Conservation (phyloP, 1,140 invertebrate genomes). For the Aporrectodea caliginosa region DNA sequence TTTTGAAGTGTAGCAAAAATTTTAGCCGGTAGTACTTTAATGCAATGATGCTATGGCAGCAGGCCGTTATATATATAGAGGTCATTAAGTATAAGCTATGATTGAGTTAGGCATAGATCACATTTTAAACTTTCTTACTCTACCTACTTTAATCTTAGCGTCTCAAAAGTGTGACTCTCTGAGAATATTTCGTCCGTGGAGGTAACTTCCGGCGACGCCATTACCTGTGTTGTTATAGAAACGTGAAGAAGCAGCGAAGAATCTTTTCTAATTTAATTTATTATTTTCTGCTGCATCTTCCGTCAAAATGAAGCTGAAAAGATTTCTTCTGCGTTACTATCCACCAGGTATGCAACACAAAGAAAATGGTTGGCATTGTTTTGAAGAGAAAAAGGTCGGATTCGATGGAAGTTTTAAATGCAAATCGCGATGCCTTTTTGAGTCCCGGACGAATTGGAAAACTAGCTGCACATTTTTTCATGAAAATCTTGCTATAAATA, state of each 20-base stretch:
- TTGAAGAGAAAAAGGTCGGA: background rate
- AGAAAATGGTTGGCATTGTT: background rate
- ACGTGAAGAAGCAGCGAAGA: background rate
- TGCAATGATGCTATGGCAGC: too few species aligned
- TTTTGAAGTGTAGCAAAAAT: too few species aligned
- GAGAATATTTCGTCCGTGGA: too few species aligned
- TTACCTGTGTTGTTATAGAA: background rate
- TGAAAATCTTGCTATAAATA: background rate
- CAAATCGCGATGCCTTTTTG: background rate
- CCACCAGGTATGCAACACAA: constrained; percentile 46
- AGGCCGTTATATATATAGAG: too few species aligned
- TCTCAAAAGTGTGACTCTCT: too few species aligned
- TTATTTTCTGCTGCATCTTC: background rate
- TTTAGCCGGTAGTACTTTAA: too few species aligned
- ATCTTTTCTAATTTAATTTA: background rate
- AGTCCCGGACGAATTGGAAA: background rate
- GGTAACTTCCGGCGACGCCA: too few species aligned
- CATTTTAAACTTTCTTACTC: too few species aligned
- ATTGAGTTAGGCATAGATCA: too few species aligned
- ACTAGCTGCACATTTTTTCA: background rate
- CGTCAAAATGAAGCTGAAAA: constrained; percentile 51
- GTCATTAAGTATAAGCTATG: too few species aligned
- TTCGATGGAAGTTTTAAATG: background rate
- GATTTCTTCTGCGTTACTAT: constrained; percentile 54
- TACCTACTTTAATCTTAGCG: too few species aligned